Evolutionary conservation across 1,140 invertebrate species (phyloP).

Genomic region (Drosophila baimaii): DNA sequence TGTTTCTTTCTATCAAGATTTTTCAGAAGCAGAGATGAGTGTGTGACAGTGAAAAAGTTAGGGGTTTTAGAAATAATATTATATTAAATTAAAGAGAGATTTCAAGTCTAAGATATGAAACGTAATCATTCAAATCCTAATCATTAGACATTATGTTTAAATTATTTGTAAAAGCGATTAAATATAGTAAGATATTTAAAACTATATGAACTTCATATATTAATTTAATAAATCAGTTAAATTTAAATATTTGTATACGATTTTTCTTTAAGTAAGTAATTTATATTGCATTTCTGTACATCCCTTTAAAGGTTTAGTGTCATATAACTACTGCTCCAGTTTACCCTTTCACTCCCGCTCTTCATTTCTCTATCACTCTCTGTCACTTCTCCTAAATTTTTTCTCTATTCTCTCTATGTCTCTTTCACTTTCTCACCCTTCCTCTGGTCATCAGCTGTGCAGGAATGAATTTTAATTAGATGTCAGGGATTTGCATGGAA

Average conservation of each 20-base stretch:
- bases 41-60: background rate
- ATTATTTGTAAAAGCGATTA: too few species aligned
- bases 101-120: too few species aligned
- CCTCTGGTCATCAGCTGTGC: background rate
- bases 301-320: background rate
- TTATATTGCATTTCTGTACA: background rate
- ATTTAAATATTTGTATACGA: too few species aligned
- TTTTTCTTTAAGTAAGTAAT: too few species aligned
- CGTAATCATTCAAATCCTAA: too few species aligned
- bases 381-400: background rate
- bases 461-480: constrained; percentile 60
- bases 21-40: constrained; percentile 3
- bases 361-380: background rate
- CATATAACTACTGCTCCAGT: background rate
- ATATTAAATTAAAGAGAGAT: background rate
- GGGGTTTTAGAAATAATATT: background rate
- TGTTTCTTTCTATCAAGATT: constrained; percentile 11
- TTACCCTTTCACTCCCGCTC: background rate
- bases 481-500: constrained; percentile 54
- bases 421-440: background rate
- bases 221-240: too few species aligned
- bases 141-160: too few species aligned
- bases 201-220: too few species aligned
- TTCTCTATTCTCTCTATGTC: background rate
- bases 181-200: too few species aligned